phyloP scores from a whole-genome alignment of 1,140 invertebrate species.

The Apis laboriosa region DNA sequence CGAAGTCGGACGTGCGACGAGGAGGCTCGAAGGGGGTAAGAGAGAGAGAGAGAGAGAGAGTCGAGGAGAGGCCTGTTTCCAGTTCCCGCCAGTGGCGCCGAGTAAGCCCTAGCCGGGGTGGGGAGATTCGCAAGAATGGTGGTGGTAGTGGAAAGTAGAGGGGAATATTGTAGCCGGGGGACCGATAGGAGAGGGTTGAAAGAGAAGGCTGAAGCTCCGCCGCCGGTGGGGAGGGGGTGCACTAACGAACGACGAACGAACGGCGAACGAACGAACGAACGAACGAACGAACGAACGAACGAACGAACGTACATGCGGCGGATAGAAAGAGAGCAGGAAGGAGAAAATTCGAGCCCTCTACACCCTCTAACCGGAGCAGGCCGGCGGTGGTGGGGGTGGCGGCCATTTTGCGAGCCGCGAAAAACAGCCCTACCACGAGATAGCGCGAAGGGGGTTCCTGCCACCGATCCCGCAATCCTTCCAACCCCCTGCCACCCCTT shows the following conservation, averaged over 20 bases:
- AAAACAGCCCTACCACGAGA: slow-evolving; percentile 81
- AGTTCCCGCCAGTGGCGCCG: slow-evolving; percentile 40
- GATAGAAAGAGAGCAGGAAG: slow-evolving; percentile 79
- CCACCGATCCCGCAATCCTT: slow-evolving; percentile 60
- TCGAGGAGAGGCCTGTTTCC: slow-evolving; percentile 19
- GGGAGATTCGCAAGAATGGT: slow-evolving; percentile 35
- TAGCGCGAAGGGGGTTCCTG: slow-evolving; percentile 73
- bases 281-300: slow-evolving; percentile 65
- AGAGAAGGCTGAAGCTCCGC: slow-evolving; percentile 45
- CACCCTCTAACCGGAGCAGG: slow-evolving; percentile 52
- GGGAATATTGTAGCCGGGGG: slow-evolving; percentile 48
- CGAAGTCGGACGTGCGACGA: not conserved
- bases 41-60: slow-evolving; percentile 36
- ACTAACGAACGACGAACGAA: slow-evolving; percentile 65
- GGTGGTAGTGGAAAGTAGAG: slow-evolving; percentile 49
- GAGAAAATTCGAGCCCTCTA: slow-evolving; percentile 78
- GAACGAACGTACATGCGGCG: slow-evolving; percentile 64
- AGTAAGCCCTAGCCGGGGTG: not conserved
- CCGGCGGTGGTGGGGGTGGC: slow-evolving; percentile 73
- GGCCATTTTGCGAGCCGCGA: slow-evolving; percentile 81
- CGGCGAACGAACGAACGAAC: slow-evolving; percentile 71
- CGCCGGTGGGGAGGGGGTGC: slow-evolving; percentile 54
- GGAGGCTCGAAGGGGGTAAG: not conserved
- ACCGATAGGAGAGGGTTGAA: slow-evolving; percentile 45
- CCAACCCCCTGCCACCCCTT: slow-evolving; percentile 55